A percentile compares a stretch with the other conserved stretches of the same genome.
phyloP scores from a whole-genome alignment of 2,888 invertebrate genomes.

The Chrysolina haemoptera region DNA sequence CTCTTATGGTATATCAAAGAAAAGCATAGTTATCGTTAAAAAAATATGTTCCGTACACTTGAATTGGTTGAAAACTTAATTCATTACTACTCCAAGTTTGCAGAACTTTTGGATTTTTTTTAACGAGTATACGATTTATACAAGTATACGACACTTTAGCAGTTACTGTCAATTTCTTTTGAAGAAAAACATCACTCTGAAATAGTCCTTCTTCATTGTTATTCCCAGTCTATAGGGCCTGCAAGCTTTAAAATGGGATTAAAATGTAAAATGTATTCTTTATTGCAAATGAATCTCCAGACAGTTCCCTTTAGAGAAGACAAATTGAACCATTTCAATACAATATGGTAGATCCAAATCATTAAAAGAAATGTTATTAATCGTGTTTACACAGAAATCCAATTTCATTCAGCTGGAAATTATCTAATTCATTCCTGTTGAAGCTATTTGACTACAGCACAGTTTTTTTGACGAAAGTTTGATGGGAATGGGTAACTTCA shows the following conservation, averaged over 20 bases:
- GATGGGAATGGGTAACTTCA: background rate
- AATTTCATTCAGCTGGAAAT: background rate
- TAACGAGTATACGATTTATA: too few species aligned
- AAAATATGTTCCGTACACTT: too few species aligned
- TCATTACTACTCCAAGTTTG: too few species aligned
- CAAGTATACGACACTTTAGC: too few species aligned
- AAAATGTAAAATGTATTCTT: background rate
- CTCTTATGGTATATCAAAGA: too few species aligned
- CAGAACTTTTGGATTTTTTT: too few species aligned
- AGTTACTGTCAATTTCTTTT: too few species aligned
- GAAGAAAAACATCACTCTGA: background rate
- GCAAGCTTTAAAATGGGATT: background rate
- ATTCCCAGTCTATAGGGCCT: background rate
- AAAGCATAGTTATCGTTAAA: too few species aligned
- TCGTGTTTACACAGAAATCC: background rate
- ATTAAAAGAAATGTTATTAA: background rate
- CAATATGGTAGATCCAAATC: background rate
- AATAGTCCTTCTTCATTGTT: conserved; percentile 4
- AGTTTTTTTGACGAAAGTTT: too few species aligned
- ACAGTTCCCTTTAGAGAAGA: background rate
- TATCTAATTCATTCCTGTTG: background rate
- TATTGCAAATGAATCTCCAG: background rate
- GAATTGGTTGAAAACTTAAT: too few species aligned
- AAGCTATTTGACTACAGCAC: too few species aligned
- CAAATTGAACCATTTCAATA: conserved; percentile 1